A percentile compares a stretch with the other conserved stretches of the same genome.
phyloP scores from a whole-genome alignment of 2,888 invertebrate species.

The Lymantria monacha region DNA sequence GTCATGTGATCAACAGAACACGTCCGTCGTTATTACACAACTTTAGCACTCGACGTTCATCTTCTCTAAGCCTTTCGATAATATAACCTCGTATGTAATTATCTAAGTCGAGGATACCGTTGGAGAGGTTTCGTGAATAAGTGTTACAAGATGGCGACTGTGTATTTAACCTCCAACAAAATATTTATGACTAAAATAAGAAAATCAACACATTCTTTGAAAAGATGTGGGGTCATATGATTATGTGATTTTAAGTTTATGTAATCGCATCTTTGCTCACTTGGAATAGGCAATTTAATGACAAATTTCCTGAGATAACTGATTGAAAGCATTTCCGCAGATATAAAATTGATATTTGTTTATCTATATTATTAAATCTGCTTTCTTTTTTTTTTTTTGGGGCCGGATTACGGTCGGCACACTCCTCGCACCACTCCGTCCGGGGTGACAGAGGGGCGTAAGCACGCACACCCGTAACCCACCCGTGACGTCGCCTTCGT shows the following conservation, averaged over 20 bases:
- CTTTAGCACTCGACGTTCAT: conserved; percentile 28
- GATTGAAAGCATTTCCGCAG: no score
- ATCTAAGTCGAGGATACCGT: conserved; percentile 37
- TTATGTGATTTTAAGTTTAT: conserved; percentile 1
- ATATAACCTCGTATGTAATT: conserved; percentile 44
- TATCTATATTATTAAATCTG: no score
- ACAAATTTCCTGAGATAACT: no score
- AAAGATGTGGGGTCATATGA: conserved; percentile 33
- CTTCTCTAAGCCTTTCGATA: conserved; percentile 40
- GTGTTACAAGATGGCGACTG: conserved; percentile 20
- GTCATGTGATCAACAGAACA: conserved; percentile 17
- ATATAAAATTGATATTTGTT: no score
- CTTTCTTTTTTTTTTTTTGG: no score
- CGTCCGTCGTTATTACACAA: conserved; percentile 26
- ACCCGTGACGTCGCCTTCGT: no score
- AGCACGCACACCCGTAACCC: no score
- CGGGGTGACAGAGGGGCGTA: no score
- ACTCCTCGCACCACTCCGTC: no score
- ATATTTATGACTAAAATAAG: conserved; percentile 4
- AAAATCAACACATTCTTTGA: conserved; percentile 5
- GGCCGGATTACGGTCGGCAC: no score
- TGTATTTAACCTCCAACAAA: conserved; percentile 17
- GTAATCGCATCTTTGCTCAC: no score
- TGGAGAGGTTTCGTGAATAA: conserved; percentile 26
- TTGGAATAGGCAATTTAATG: no score